These are phyloP conservation scores for Ichneumoninae sp. DNA, from an alignment of 2,888 invertebrate species.

Conservation along the genomic window DNA sequence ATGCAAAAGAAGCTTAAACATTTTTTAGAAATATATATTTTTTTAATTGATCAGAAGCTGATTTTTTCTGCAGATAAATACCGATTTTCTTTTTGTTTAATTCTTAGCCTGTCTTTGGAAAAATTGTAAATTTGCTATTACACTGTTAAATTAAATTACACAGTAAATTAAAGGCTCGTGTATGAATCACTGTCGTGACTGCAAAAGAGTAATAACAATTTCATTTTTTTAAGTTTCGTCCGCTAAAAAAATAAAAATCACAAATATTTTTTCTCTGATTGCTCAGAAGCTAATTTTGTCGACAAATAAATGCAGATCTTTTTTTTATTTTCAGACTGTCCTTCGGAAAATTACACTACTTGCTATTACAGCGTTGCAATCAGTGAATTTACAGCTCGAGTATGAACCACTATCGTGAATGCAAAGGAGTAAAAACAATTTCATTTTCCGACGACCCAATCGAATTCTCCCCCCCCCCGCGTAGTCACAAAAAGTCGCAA, in stretches of 20 bases:
- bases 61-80: no score
- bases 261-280: neutral
- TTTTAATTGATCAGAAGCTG: neutral
- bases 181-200: no score
- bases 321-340: neutral
- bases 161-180: no score
- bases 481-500: neutral
- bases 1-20: neutral
- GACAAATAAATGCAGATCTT: no score
- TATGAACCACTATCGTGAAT: no score
- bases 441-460: neutral
- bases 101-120: neutral
- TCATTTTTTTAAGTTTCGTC: neutral
- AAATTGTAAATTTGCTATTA: neutral
- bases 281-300: neutral
- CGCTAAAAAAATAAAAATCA: neutral
- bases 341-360: neutral
- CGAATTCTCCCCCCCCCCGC: neutral
- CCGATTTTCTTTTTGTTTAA: neutral
- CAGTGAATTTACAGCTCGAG: no score
- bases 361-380: no score
- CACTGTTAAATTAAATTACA: no score
- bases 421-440: no score
- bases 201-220: no score
- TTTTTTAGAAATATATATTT: neutral